Conservation (phyloP, 2,113 vertebrate genomes). For the Brachypodius melanocephalos region DNA sequence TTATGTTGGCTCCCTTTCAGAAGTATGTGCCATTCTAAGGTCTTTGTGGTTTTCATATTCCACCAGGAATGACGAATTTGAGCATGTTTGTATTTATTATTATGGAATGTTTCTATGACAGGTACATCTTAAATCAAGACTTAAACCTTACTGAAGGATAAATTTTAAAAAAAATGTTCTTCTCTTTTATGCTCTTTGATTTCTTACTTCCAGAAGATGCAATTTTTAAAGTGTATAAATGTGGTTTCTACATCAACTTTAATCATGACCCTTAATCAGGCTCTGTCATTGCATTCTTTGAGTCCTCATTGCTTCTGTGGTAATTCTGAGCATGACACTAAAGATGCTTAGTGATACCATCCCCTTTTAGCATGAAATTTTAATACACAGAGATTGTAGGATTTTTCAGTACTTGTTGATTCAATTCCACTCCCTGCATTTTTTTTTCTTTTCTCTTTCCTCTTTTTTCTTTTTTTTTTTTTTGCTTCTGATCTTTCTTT, state of each 20-base stretch:
- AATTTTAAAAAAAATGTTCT: background rate
- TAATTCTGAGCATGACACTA: background rate
- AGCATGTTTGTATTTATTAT: background rate
- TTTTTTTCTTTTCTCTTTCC: accelerated
- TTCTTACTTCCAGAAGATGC: background rate
- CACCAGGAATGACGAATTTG: background rate
- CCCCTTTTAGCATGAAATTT: background rate
- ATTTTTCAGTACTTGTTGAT: constrained; percentile 13
- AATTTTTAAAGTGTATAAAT: background rate
- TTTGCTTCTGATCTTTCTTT: constrained; percentile 19
- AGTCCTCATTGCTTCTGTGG: background rate
- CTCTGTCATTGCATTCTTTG: background rate
- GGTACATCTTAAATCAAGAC: background rate
- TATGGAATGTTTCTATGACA: background rate
- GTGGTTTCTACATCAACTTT: background rate
- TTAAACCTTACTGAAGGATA: background rate
- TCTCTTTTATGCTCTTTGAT: background rate
- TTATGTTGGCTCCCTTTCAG: background rate
- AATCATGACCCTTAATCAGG: background rate
- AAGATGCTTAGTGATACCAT: background rate
- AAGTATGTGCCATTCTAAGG: background rate
- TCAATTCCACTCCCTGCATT: accelerated
- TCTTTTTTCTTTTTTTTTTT: background rate
- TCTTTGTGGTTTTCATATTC: background rate
- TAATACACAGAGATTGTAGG: background rate